Evolutionary conservation across 2,113 vertebrate species (phyloP).

Genomic region (Stictonetta naevosa): DNA sequence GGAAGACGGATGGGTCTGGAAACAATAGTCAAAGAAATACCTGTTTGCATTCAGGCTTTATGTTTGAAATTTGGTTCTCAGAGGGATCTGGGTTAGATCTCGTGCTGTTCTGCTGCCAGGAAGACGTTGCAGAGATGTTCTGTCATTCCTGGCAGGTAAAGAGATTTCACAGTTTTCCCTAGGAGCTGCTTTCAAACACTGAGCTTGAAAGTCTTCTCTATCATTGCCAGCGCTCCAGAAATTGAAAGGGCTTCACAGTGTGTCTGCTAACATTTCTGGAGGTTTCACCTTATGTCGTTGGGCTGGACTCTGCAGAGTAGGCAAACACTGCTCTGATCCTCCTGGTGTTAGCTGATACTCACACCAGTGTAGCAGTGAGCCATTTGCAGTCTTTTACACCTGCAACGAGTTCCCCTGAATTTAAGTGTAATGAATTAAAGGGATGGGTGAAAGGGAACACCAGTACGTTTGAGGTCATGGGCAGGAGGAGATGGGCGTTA

Average conservation of each 20-base stretch:
- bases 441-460: neutral
- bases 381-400: neutral
- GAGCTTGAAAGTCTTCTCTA: neutral
- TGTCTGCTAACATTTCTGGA: neutral
- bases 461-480: neutral
- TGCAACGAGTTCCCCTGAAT: neutral
- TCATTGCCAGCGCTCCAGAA: neutral
- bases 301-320: neutral
- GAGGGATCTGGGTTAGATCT: neutral
- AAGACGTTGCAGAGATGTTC: neutral
- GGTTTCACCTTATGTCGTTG: neutral
- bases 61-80: neutral
- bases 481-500: neutral
- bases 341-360: neutral
- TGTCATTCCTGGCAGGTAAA: conserved; percentile 18
- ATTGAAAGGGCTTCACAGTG: neutral
- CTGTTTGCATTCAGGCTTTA: conserved; percentile 16
- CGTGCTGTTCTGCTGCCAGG: conserved; percentile 1
- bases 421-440: neutral
- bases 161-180: neutral
- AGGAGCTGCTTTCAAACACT: conserved; percentile 1
- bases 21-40: conserved; percentile 6
- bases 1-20: conserved; percentile 4
- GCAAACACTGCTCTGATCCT: neutral
- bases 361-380: neutral